phyloP scores from a whole-genome alignment of 37 sponge, comb jelly and placozoan species.

The Crambe crambe region DNA sequence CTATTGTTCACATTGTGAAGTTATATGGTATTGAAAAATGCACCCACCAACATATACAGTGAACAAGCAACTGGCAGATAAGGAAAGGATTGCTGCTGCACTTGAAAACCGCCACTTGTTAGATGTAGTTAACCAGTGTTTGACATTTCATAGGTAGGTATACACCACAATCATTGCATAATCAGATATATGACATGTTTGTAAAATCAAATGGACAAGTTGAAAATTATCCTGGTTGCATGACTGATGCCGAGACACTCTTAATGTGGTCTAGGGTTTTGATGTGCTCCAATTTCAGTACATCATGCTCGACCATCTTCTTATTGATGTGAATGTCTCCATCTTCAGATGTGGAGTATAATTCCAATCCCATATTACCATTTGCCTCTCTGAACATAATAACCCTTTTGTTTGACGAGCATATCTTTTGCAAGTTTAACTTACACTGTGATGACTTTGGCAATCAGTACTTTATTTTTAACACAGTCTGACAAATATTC shows the following conservation, averaged over 20 bases:
- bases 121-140: slow-evolving; percentile 92
- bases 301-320: not conserved
- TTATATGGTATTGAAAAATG: not conserved
- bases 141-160: slow-evolving; percentile 14
- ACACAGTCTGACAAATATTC: not conserved
- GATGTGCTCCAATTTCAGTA: not conserved
- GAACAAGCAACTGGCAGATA: slow-evolving; percentile 99
- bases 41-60: slow-evolving; percentile 41
- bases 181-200: no score
- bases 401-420: no score
- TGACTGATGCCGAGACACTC: not conserved
- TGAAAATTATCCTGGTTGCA: not conserved
- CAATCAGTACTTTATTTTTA: slow-evolving; percentile 4
- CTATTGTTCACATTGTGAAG: not conserved
- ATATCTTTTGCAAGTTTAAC: no score
- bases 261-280: not conserved
- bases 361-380: not conserved
- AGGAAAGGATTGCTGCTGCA: slow-evolving; percentile 98
- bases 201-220: not conserved
- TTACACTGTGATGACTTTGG: slow-evolving; percentile 12
- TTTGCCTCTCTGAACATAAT: not conserved
- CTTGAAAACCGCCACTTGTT: slow-evolving; percentile 90
- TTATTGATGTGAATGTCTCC: not conserved
- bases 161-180: no score
- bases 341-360: not conserved